Evolutionary conservation across 2,113 vertebrate genomes (phyloP).

Genomic region (Crotalus helleri): DNA sequence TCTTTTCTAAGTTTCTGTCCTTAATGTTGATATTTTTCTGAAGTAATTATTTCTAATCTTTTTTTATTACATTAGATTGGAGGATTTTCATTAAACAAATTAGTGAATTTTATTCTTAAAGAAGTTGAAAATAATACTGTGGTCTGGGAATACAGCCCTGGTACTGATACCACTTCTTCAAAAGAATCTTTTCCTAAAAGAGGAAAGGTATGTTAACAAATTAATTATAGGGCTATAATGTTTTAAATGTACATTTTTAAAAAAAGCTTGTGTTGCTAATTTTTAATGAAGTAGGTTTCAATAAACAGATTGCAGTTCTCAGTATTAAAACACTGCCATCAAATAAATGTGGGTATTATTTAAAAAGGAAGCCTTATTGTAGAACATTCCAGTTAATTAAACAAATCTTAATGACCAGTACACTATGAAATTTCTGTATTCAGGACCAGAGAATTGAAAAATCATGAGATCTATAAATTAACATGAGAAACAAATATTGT

Average conservation of each 20-base stretch:
- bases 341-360: background rate
- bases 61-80: conserved; percentile 65
- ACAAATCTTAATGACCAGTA: background rate
- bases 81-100: conserved; percentile 76
- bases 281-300: background rate
- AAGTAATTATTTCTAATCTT: background rate
- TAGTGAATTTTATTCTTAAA: conserved; percentile 76
- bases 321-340: background rate
- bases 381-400: background rate
- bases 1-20: background rate
- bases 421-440: background rate
- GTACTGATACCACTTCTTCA: conserved; percentile 49
- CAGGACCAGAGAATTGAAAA: background rate
- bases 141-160: conserved; percentile 73
- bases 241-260: background rate
- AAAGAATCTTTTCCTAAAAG: conserved; percentile 59
- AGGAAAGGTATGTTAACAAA: conserved; percentile 73
- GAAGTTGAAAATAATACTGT: conserved; percentile 70
- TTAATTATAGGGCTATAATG: background rate
- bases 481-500: background rate
- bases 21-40: background rate
- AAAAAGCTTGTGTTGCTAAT: background rate
- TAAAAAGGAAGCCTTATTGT: background rate
- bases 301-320: background rate
- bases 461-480: background rate